Percentiles rank a stretch among this genome's conserved stretches.
Evolutionary conservation across 2,888 invertebrate genomes (phyloP).

Genomic region (Boloria euphrosyne): DNA sequence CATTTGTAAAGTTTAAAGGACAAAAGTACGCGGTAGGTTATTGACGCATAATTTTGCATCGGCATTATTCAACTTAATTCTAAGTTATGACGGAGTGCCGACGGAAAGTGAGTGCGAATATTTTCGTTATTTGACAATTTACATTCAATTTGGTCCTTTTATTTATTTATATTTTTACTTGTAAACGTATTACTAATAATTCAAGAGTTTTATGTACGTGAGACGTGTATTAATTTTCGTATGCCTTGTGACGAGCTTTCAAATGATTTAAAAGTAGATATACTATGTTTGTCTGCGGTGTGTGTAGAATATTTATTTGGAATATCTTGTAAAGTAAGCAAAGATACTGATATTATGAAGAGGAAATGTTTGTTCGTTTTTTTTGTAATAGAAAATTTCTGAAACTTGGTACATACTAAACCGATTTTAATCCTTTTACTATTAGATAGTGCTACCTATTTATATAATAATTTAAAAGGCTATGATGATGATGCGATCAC

Average conservation of each 20-base stretch:
- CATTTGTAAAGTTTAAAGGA: constrained; percentile 14
- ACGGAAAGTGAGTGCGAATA: constrained; percentile 9
- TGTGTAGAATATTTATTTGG: constrained; percentile 2
- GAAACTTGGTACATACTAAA: too few relatives aligned
- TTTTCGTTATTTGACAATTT: constrained; percentile 20
- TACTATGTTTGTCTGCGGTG: background rate
- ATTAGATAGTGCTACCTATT: too few relatives aligned
- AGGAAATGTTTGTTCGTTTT: too few relatives aligned
- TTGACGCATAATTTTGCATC: constrained; percentile 18
- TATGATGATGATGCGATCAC: too few relatives aligned
- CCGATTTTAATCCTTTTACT: too few relatives aligned
- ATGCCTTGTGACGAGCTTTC: background rate
- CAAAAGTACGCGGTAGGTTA: constrained; percentile 15
- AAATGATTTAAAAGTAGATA: constrained; percentile 10
- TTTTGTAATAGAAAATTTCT: too few relatives aligned
- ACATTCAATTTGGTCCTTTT: constrained; percentile 8
- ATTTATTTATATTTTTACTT: background rate
- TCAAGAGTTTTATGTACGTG: constrained; percentile 9
- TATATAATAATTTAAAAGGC: too few relatives aligned
- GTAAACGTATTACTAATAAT: constrained; percentile 8
- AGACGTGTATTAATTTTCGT: constrained; percentile 13
- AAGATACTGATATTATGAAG: too few relatives aligned
- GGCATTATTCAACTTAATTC: background rate
- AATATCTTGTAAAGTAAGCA: background rate
- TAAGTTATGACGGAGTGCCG: constrained; percentile 18